Evolutionary conservation across 2,888 invertebrate genomes (phyloP).

Genomic region (Plagodis dolabraria): DNA sequence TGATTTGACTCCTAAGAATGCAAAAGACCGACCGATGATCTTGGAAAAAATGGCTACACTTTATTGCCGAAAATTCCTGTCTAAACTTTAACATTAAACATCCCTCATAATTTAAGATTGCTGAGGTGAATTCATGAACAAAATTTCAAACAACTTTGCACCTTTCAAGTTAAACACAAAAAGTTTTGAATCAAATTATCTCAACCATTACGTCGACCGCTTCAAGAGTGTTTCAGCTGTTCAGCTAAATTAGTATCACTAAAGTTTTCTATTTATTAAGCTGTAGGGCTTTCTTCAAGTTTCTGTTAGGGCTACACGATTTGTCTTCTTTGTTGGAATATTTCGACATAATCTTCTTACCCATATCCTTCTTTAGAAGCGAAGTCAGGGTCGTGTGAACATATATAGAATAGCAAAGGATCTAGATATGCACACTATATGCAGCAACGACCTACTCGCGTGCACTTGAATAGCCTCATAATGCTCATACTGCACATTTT

Average conservation of each 20-base stretch:
- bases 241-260: constrained; percentile 21
- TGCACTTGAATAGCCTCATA: too few species aligned
- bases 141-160: constrained; percentile 4
- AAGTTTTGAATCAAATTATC: constrained; percentile 21
- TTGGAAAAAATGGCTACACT: too few species aligned
- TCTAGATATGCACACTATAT: too few species aligned
- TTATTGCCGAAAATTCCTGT: too few species aligned
- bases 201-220: constrained; percentile 10
- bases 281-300: constrained; percentile 11
- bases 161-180: constrained; percentile 9
- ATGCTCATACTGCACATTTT: too few species aligned
- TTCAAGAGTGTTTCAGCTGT: constrained; percentile 14
- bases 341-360: neutral
- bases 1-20: too few species aligned
- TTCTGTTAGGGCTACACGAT: constrained; percentile 7
- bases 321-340: neutral
- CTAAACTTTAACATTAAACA: too few species aligned
- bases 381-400: too few species aligned
- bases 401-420: too few species aligned
- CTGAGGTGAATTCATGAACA: neutral
- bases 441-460: too few species aligned
- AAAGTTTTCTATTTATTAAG: constrained; percentile 25
- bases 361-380: too few species aligned
- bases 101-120: neutral
- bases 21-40: too few species aligned